phyloP scores from a whole-genome alignment of 2,888 invertebrate species.

The Erebia ligea region DNA sequence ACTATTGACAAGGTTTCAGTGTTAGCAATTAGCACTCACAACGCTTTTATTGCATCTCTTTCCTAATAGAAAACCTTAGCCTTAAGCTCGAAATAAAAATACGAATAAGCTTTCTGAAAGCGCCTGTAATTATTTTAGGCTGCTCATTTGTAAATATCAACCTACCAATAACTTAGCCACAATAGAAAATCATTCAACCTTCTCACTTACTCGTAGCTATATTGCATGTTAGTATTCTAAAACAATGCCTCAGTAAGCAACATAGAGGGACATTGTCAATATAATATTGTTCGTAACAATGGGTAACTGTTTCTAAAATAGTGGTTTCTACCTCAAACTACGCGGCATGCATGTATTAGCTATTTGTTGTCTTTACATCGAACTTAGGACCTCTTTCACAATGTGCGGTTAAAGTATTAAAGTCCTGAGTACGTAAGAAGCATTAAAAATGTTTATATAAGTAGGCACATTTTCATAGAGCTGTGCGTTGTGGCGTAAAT shows the following conservation, averaged over 20 bases:
- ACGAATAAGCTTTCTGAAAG: not conserved
- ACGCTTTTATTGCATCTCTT: no score
- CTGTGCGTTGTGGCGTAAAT: no score
- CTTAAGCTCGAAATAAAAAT: no score
- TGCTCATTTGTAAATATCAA: not conserved
- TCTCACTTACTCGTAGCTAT: constrained; percentile 14
- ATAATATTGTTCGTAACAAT: constrained; percentile 37
- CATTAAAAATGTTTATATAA: no score
- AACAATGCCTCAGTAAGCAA: constrained; percentile 29
- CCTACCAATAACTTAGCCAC: not conserved
- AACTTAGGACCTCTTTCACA: constrained; percentile 20
- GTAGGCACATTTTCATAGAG: no score
- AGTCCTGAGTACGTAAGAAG: no score
- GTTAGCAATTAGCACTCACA: no score
- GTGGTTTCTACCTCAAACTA: constrained; percentile 34
- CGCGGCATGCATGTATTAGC: constrained; percentile 26
- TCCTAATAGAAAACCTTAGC: no score
- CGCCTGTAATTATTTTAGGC: not conserved
- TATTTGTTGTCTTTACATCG: constrained; percentile 5
- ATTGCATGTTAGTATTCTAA: constrained; percentile 28
- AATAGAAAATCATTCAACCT: not conserved
- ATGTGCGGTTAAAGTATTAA: constrained; percentile 5
- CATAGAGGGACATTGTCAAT: constrained; percentile 32
- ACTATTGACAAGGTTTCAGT: no score
- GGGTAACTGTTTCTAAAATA: constrained; percentile 39